phyloP scores from a whole-genome alignment of 2,797 vertebrate species.

The Rhinophrynus dorsalis region DNA sequence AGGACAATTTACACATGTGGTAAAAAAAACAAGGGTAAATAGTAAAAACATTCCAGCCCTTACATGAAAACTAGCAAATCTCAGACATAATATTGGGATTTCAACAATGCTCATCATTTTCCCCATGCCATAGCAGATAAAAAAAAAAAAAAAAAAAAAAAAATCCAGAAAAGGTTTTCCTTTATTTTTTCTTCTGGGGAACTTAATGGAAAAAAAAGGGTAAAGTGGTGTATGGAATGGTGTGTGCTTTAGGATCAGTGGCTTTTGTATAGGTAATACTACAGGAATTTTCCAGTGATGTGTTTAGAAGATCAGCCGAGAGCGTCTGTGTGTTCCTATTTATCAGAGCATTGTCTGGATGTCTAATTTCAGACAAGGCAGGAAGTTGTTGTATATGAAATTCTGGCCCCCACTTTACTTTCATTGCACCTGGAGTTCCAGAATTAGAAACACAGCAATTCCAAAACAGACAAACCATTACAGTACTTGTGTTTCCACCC shows the following conservation, averaged over 20 bases:
- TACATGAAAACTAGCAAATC: too few relatives aligned
- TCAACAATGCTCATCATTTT: too few relatives aligned
- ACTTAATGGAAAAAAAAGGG: too few relatives aligned
- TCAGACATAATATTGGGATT: too few relatives aligned
- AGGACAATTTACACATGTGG: too few relatives aligned
- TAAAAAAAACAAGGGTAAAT: too few relatives aligned
- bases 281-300: conserved; percentile 39
- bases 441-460: conserved; percentile 23
- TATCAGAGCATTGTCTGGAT: conserved; percentile 32
- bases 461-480: conserved; percentile 5
- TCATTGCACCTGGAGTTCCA: conserved; percentile 29
- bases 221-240: too few relatives aligned
- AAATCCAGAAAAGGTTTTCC: too few relatives aligned
- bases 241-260: not conserved
- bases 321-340: conserved; percentile 23
- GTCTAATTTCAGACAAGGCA: conserved; percentile 27
- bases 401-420: conserved; percentile 14
- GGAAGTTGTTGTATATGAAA: conserved; percentile 43
- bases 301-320: not conserved
- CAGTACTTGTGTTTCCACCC: not conserved
- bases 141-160: too few relatives aligned
- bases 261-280: not conserved
- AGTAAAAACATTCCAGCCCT: too few relatives aligned
- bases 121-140: too few relatives aligned
- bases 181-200: too few relatives aligned